phyloP scores from a whole-genome alignment of 2,888 invertebrate genomes.

The Amitus sp. region DNA sequence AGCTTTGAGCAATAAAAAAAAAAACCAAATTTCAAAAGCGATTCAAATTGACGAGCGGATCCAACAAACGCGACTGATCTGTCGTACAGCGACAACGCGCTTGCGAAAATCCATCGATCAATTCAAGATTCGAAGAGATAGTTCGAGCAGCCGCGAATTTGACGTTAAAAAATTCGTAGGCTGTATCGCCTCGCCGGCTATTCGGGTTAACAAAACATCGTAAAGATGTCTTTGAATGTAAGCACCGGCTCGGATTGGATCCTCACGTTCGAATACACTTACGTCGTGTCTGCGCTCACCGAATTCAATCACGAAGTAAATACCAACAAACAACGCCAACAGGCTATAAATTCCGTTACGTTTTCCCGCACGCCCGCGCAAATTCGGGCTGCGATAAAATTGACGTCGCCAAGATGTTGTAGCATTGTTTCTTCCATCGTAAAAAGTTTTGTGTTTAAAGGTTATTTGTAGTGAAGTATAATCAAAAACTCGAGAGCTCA shows the following conservation, averaged over 20 bases:
- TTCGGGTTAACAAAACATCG: constrained; percentile 57
- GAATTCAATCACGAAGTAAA: constrained; percentile 26
- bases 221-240: constrained; percentile 52
- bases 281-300: constrained; percentile 13
- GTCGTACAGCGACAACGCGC: background rate
- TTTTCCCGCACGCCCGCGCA: too few species aligned
- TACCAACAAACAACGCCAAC: constrained; percentile 28
- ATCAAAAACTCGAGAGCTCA: too few species aligned
- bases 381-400: too few species aligned
- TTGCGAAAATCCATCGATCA: constrained; percentile 10
- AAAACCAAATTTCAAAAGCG: too few species aligned
- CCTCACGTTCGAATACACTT: constrained; percentile 21
- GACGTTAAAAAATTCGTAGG: constrained; percentile 33
- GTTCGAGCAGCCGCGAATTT: constrained; percentile 2
- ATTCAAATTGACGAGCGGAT: too few species aligned
- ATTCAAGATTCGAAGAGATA: constrained; percentile 7
- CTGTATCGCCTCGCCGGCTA: constrained; percentile 42
- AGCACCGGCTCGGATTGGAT: constrained; percentile 41
- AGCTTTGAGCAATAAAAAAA: too few species aligned
- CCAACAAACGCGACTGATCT: background rate
- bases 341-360: too few species aligned
- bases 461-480: too few species aligned
- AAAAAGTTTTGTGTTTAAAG: too few species aligned
- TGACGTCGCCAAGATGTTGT: too few species aligned
- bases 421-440: too few species aligned